Evolutionary conservation across 2,888 invertebrate species (phyloP).

Genomic region (Lissonota sp.): DNA sequence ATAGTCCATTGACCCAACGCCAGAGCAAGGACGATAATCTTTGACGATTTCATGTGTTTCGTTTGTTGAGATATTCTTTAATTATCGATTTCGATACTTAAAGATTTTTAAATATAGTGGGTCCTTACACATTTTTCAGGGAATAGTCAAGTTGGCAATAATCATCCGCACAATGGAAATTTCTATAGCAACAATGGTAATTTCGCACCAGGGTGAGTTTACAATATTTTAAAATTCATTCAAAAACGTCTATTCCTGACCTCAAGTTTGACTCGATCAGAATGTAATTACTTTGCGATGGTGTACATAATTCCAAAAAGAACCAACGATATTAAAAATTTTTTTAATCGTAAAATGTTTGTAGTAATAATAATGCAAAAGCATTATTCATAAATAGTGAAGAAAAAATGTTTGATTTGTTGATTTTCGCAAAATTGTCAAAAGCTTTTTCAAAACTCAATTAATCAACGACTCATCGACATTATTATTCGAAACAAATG

Average conservation of each 20-base stretch:
- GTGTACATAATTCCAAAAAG: not conserved
- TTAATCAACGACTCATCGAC: no score
- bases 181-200: conserved; percentile 28
- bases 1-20: no score
- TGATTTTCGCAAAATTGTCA: no score
- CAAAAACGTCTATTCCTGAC: not conserved
- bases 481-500: not conserved
- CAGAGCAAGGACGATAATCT: not conserved
- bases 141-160: not conserved
- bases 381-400: no score
- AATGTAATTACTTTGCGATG: no score
- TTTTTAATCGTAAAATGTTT: no score
- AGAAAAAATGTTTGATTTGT: no score
- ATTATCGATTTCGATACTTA: not conserved
- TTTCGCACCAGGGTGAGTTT: conserved; percentile 37
- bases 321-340: not conserved
- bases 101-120: not conserved
- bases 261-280: no score
- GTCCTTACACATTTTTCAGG: not conserved
- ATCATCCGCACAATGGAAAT: conserved; percentile 13
- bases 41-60: not conserved
- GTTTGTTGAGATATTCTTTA: conserved; percentile 3
- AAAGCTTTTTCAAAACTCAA: no score
- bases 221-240: not conserved
- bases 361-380: no score